Percentiles rank a stretch among this genome's conserved stretches.
phyloP scores from a whole-genome alignment of 2,888 invertebrate genomes.

The Maniola hyperantus region DNA sequence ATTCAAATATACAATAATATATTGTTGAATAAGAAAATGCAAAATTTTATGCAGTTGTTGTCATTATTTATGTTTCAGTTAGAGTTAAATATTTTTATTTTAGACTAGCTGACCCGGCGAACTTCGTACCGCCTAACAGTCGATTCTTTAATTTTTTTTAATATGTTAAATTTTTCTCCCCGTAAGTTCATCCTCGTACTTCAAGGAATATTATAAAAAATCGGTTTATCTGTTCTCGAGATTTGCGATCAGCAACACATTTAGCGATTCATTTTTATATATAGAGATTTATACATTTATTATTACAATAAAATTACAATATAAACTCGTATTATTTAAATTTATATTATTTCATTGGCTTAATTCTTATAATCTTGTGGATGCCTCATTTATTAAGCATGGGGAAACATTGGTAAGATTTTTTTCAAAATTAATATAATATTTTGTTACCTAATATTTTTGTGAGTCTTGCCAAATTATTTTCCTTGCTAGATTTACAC shows the following conservation, averaged over 20 bases:
- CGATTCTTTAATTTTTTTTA: too few species aligned
- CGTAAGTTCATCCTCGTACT: too few species aligned
- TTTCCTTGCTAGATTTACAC: not conserved
- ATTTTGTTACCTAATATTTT: not conserved
- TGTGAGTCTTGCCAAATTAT: not conserved
- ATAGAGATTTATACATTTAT: not conserved
- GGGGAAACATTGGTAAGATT: constrained; percentile 9
- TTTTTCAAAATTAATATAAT: not conserved
- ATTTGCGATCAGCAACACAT: too few species aligned
- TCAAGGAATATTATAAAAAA: too few species aligned
- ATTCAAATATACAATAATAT: not conserved
- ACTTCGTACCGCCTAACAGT: too few species aligned
- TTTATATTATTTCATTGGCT: constrained; percentile 2
- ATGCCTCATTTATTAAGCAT: constrained; percentile 7
- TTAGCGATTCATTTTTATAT: too few species aligned
- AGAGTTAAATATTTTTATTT: too few species aligned
- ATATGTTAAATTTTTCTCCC: too few species aligned
- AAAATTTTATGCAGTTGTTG: not conserved
- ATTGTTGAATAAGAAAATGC: not conserved
- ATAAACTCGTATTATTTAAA: not conserved
- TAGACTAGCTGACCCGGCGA: too few species aligned
- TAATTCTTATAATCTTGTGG: not conserved
- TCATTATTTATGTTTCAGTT: not conserved
- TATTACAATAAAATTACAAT: not conserved
- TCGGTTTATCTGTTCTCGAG: too few species aligned